A percentile compares a stretch with the other conserved stretches of the same genome.
Evolutionary conservation across 2,113 vertebrate species (phyloP).

Genomic region (Brachypodius melanocephalos): DNA sequence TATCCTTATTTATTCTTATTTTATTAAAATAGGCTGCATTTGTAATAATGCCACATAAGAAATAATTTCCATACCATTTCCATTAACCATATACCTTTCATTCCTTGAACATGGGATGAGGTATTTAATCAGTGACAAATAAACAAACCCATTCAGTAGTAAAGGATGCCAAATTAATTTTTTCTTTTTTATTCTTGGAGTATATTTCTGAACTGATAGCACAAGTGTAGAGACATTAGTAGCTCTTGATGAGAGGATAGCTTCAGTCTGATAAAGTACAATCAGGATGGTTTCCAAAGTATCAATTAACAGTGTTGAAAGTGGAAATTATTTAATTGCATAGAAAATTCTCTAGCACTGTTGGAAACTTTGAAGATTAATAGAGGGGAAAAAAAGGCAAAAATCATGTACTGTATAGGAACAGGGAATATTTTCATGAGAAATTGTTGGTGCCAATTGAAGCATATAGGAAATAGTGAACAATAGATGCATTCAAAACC

Average conservation of each 20-base stretch:
- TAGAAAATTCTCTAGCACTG: background rate
- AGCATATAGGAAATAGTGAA: background rate
- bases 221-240: background rate
- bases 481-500: background rate
- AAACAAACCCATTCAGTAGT: background rate
- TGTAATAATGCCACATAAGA: background rate
- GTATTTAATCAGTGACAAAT: background rate
- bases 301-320: background rate
- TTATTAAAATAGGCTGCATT: background rate
- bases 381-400: background rate
- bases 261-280: background rate
- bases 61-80: background rate
- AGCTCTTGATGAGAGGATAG: background rate
- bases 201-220: background rate
- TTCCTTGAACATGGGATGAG: background rate
- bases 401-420: background rate
- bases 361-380: background rate
- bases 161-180: background rate
- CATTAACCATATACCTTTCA: background rate
- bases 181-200: background rate
- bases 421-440: background rate
- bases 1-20: background rate
- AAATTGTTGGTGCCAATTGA: background rate
- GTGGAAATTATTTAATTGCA: background rate
- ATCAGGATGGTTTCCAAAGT: background rate